Conservation (phyloP, 2,888 invertebrate genomes). For the Luffia ferchaultella region DNA sequence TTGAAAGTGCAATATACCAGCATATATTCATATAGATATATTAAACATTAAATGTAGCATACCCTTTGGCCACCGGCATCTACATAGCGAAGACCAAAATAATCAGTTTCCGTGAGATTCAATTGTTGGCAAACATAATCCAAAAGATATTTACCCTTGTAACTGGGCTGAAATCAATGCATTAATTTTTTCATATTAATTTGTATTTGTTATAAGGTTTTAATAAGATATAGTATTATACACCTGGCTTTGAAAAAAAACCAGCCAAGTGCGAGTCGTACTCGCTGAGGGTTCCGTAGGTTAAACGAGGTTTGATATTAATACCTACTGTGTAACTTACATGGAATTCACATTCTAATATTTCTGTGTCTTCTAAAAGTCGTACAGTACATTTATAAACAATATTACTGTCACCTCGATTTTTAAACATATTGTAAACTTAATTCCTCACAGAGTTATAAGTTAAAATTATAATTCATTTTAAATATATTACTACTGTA, state of each 20-base stretch:
- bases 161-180: slow-evolving; percentile 76
- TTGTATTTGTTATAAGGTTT: slow-evolving; percentile 4
- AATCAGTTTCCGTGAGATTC: slow-evolving; percentile 92
- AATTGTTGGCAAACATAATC: slow-evolving; percentile 91
- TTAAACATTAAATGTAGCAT: slow-evolving; percentile 28
- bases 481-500: too few relatives aligned
- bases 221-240: too few relatives aligned
- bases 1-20: background rate
- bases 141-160: slow-evolving; percentile 88
- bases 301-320: too few relatives aligned
- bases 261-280: too few relatives aligned
- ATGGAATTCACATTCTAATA: slow-evolving; percentile 92
- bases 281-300: too few relatives aligned
- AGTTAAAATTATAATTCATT: too few relatives aligned
- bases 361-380: slow-evolving; percentile 89
- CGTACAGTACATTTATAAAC: slow-evolving; percentile 89
- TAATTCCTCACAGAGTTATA: too few relatives aligned
- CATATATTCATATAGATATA: background rate
- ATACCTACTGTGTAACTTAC: too few relatives aligned
- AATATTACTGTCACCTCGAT: slow-evolving; percentile 73
- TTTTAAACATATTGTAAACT: slow-evolving; percentile 60
- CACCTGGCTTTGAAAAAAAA: too few relatives aligned
- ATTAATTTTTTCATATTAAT: slow-evolving; percentile 4
- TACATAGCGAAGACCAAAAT: slow-evolving; percentile 93
- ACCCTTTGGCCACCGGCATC: slow-evolving; percentile 90